These are phyloP conservation scores for Rhagoletis pomonella DNA, from an alignment of 1,140 invertebrate genomes.

Conservation along the genomic window DNA sequence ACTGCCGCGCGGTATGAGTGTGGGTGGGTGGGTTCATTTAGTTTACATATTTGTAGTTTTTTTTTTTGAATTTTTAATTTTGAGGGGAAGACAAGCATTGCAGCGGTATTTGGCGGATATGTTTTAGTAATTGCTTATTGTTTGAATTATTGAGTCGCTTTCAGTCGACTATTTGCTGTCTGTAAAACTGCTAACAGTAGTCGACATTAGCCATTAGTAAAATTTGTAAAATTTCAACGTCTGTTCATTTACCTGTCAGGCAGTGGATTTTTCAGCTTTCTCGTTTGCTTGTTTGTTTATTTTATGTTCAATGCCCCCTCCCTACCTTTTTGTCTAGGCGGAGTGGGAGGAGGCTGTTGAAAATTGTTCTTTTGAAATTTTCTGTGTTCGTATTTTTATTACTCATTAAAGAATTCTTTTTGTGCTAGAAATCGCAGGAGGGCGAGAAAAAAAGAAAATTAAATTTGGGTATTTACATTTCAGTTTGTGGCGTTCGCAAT, in stretches of 20 bases:
- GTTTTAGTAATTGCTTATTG: neutral
- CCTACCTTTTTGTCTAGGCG: too few relatives aligned
- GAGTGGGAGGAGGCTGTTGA: neutral
- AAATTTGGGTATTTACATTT: slow-evolving; percentile 17
- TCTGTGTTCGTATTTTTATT: slow-evolving; percentile 7
- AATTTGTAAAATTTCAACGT: neutral
- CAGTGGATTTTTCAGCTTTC: neutral
- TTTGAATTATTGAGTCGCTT: slow-evolving; percentile 26
- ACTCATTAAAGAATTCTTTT: slow-evolving; percentile 25
- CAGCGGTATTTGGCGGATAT: neutral
- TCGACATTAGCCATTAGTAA: slow-evolving; percentile 13
- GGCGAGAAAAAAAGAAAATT: neutral
- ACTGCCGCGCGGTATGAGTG: neutral
- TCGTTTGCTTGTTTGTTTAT: neutral
- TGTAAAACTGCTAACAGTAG: neutral
- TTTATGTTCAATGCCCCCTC: neutral
- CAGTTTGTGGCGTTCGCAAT: neutral
- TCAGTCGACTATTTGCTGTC: neutral
- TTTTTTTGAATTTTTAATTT: too few relatives aligned
- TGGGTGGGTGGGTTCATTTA: slow-evolving; percentile 5
- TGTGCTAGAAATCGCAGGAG: neutral
- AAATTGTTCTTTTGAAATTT: neutral
- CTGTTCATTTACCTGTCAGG: neutral
- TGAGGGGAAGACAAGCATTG: too few relatives aligned
- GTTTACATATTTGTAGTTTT: neutral